phyloP scores from a whole-genome alignment of 2,797 vertebrate genomes.

The Anniella stebbinsi region DNA sequence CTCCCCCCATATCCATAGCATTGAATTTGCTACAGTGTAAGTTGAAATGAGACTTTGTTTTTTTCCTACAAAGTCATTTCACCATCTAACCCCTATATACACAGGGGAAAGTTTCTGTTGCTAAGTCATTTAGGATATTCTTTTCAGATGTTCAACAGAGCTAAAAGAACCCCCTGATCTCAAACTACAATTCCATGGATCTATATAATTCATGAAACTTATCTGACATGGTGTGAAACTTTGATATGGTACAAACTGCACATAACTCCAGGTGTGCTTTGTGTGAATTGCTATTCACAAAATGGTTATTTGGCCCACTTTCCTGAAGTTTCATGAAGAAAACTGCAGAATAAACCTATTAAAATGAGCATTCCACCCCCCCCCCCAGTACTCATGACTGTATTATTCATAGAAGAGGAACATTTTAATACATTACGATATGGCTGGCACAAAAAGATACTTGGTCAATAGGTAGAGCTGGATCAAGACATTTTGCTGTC shows the following conservation, averaged over 20 bases:
- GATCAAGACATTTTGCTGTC: neutral
- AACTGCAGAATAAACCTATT: neutral
- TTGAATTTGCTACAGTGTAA: slow-evolving; percentile 11
- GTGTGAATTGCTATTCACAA: slow-evolving; percentile 13
- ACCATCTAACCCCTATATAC: slow-evolving; percentile 12
- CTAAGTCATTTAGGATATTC: slow-evolving; percentile 26
- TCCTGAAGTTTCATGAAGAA: neutral
- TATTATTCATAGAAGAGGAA: neutral
- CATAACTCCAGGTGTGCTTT: slow-evolving; percentile 7
- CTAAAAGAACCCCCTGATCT: slow-evolving; percentile 36
- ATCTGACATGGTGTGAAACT: slow-evolving; percentile 6
- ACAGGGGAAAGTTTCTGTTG: slow-evolving; percentile 32
- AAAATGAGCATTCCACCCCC: neutral
- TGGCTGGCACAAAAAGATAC: neutral
- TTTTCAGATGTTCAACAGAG: slow-evolving; percentile 34
- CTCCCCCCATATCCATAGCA: neutral
- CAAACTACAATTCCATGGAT: slow-evolving; percentile 37
- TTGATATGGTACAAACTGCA: slow-evolving; percentile 15
- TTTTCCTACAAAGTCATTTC: slow-evolving; percentile 42
- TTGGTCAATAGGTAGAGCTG: neutral
- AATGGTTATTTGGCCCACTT: slow-evolving; percentile 29
- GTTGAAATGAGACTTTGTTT: neutral
- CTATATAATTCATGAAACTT: slow-evolving; percentile 10
- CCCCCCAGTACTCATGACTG: neutral
- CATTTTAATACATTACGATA: neutral